Evolutionary conservation across 2,888 invertebrate species (phyloP).

Genomic region (Pristionchus japonicus): DNA sequence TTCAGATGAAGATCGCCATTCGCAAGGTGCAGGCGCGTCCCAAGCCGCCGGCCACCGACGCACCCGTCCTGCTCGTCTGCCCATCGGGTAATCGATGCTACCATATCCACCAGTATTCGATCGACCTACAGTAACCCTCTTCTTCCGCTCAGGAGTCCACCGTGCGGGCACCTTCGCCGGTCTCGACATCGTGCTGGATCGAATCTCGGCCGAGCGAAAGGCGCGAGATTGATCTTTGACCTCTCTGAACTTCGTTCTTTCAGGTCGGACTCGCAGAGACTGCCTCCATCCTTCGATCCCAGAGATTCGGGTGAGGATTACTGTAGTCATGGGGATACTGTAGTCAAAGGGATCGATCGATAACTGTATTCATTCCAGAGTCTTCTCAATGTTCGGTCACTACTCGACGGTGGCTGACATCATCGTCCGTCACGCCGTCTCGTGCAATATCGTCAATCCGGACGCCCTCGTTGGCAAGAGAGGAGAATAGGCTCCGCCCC

Average conservation of each 20-base stretch:
- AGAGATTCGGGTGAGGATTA: slow-evolving; percentile 50
- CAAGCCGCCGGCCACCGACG: slow-evolving; percentile 27
- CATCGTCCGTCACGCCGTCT: slow-evolving; percentile 49
- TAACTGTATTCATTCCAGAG: too few species aligned
- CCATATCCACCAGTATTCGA: neutral
- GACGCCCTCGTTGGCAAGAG: slow-evolving; percentile 30
- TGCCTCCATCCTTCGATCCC: slow-evolving; percentile 45
- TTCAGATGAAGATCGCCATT: slow-evolving; percentile 50
- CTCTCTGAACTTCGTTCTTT: neutral
- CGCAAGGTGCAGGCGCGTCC: slow-evolving; percentile 47
- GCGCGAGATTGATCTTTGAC: slow-evolving; percentile 4
- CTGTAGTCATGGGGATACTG: too few species aligned
- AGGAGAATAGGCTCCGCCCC: neutral
- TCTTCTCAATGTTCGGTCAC: slow-evolving; percentile 48
- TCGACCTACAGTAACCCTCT: neutral
- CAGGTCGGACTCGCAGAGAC: slow-evolving; percentile 53
- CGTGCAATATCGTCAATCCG: slow-evolving; percentile 40
- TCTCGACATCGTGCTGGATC: slow-evolving; percentile 51
- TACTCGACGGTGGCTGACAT: slow-evolving; percentile 48
- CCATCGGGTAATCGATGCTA: slow-evolving; percentile 45
- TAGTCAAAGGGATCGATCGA: too few species aligned
- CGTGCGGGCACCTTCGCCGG: slow-evolving; percentile 52
- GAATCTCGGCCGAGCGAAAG: slow-evolving; percentile 50
- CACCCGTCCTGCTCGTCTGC: slow-evolving; percentile 48
- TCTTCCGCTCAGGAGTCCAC: slow-evolving; percentile 47